Evolutionary conservation across 1,140 invertebrate genomes (phyloP).

Genomic region (Bombus consobrinus): DNA sequence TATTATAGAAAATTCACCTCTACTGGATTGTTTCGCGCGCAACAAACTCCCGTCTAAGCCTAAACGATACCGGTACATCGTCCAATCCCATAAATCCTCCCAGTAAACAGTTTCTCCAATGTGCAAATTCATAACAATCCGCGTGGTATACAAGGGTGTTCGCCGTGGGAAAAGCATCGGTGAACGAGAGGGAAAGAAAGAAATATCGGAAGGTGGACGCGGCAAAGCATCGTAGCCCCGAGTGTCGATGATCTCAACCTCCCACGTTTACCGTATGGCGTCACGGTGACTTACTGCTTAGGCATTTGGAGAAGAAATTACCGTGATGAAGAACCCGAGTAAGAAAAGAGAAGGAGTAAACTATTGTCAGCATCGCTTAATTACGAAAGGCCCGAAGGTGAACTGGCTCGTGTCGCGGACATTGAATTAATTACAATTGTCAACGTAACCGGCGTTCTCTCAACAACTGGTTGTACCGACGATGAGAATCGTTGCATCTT

Average conservation of each 20-base stretch:
- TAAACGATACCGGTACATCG: not conserved
- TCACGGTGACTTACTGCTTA: conserved; percentile 59
- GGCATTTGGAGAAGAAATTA: conserved; percentile 61
- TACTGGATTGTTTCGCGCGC: too few relatives aligned
- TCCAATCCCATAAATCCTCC: not conserved
- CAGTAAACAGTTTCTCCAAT: not conserved
- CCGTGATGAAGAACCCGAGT: conserved; percentile 13
- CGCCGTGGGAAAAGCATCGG: too few relatives aligned
- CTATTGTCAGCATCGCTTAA: conserved; percentile 45
- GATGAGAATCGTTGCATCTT: too few relatives aligned
- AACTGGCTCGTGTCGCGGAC: conserved; percentile 47
- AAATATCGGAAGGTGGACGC: not conserved
- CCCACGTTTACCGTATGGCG: not conserved
- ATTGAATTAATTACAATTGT: conserved; percentile 52
- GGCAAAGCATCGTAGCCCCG: conserved; percentile 38
- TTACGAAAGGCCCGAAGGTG: conserved; percentile 59
- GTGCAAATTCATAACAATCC: not conserved
- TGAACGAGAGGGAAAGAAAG: not conserved
- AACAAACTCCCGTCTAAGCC: too few relatives aligned
- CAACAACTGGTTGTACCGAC: too few relatives aligned
- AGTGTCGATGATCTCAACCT: conserved; percentile 69
- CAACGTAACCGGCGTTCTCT: conserved; percentile 19
- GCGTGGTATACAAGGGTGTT: too few relatives aligned
- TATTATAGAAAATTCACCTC: too few relatives aligned
- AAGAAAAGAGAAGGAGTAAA: not conserved